Conservation (phyloP, 2,113 vertebrate species). For the Gnathonemus echidnorhynchus region DNA sequence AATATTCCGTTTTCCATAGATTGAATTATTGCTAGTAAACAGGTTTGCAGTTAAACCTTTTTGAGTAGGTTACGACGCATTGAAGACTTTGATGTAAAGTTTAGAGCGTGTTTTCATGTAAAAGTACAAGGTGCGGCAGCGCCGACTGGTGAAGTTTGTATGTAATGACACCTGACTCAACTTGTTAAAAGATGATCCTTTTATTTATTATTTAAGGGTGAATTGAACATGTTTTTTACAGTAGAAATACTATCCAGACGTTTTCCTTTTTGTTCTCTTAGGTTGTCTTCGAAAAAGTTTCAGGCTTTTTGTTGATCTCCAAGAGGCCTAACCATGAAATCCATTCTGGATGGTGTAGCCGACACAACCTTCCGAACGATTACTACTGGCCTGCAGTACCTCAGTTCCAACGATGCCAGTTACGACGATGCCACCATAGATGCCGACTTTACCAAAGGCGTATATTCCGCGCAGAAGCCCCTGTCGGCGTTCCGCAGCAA, state of each 20-base stretch:
- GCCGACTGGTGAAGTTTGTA: background rate
- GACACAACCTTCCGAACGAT: constrained; percentile 97
- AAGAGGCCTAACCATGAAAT: constrained; percentile 80
- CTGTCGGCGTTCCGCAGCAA: constrained; percentile 87
- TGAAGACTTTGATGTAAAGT: background rate
- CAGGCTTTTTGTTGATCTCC: constrained; percentile 38
- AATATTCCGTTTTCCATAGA: background rate
- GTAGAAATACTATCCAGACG: constrained; percentile 29
- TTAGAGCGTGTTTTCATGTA: background rate
- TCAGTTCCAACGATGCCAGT: constrained; percentile 86
- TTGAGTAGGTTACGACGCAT: background rate
- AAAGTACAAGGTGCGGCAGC: background rate
- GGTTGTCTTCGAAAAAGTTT: constrained; percentile 43
- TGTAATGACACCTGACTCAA: background rate
- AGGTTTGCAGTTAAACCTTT: background rate
- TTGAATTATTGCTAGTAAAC: background rate
- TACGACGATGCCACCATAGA: constrained; percentile 78
- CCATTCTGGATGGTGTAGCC: constrained; percentile 89
- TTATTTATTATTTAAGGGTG: background rate
- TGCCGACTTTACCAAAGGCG: constrained; percentile 75
- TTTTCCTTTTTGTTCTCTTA: constrained; percentile 41
- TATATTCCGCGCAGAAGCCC: constrained; percentile 82
- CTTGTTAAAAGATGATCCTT: background rate
- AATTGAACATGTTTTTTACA: background rate
- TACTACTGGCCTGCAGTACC: constrained; percentile 88